Base-by-base conservation (phyloP, 2,797 vertebrate species). In the Lepus oiostolus region DNA sequence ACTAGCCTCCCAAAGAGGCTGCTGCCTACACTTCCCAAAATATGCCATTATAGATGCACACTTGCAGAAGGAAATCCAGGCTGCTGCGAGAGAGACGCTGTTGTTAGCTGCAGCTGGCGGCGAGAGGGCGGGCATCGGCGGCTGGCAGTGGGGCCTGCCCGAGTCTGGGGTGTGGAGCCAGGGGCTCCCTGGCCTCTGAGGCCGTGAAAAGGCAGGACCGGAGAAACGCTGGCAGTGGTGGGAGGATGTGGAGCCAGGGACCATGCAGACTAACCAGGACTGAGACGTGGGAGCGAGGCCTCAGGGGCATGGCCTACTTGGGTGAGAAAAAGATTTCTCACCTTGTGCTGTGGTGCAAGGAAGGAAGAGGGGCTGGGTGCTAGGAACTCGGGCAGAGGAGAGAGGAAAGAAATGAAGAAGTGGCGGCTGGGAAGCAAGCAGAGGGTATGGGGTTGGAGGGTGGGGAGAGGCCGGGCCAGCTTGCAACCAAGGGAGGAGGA, bases 1-100 rank as follows among this genome's bases (percentile, higher is more conserved):
- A 1, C 90, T 47, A 92, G 63, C 80, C 74, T 96, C 96, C 95
- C 72, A 70, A 72, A 65, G 81, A 88, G 94, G 63, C 87, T 80
- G 75, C 96, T 98, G 96, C 83, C 95, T 83, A 94, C 87, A 82
- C 83, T 96, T 95, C 72, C 70, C 88, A 63, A 96, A 96, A 76
- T 74, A 92, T 96, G 79, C 63, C 94, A 88, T 96, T 88, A 96
- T 95, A 97, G 95, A 96, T 12, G 54, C 84, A 50, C 86, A 77
- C 0, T 35, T 84, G 93, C 90, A 2, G 32, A 77, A 72, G 95
- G 94, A 96, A 85, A 26, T 80, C 95, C 83, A 52, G 91, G 79
- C 87, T 96, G 91, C 86, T 26, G 0, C 14, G 85, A 96, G 28
- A 52, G 91, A 96, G 84, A 91, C 8, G 0, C 67, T 16, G 89